Base-by-base conservation (phyloP, 2,888 invertebrate genomes). In the Orchestes rusci region DNA sequence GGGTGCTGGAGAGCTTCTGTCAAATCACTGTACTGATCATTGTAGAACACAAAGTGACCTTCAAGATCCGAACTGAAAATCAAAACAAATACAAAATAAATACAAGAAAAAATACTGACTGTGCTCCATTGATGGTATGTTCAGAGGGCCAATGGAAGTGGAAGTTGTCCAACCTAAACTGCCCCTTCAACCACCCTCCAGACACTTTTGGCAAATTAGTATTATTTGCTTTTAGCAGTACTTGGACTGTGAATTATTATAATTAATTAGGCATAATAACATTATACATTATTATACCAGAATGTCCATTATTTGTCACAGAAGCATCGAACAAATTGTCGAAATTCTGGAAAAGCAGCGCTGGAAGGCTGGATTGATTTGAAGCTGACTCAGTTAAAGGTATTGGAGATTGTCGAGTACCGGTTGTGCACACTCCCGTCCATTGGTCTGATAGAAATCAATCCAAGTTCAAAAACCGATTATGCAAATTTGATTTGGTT, bases 31-130 rank as follows among this genome's bases (percentile, higher is more conserved):
- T 74, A 79, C 15, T 64, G 59, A 16, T 66, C 65, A 15, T 74
- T 72, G 56, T 77, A 76, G 63, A 80, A 82, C 1, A 84, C 83
- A 38, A 84, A 70, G 59, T 84, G 84, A 45, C 77, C 64, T 64
- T 82, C 82, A 52, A 80, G 61, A 0, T 77, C 75, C 56, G 33
- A 41, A 2, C 48, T 48, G 33, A n/a, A 40, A 20, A 32, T 15
- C 13, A 10, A 5, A 12, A 7, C 10, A 30, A 30, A 12, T 30
- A 30, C 7, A 30, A 5, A 23, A 23, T 8, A 23, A 23, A 23
- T 23, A 7, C 23, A 23, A 23, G 5, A 5, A 23, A 23, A 5
- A 7, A 29, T 19, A 35, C 41, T 40, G 36, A 53, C 53, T 30
- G 30, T 37, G 33, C 33, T 2, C 39, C 47, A 39, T 55, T 39